Base-by-base conservation (phyloP, 2,888 invertebrate genomes). In the Lamellibrachia satsuma region DNA sequence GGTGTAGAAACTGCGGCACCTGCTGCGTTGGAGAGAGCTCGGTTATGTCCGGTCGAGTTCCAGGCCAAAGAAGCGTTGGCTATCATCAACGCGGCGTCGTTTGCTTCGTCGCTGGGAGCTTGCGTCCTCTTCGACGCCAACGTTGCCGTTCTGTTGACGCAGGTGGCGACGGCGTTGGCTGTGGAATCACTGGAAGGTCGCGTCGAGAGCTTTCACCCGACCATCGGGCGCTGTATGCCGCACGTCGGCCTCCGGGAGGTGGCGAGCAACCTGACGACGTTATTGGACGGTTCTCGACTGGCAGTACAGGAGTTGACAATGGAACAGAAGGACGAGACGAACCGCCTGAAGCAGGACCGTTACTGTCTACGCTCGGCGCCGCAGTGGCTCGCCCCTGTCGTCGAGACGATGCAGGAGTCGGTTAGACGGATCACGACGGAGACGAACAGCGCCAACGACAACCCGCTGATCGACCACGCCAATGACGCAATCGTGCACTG, bases 51-150 rank as follows among this genome's bases (percentile, higher is more conserved):
- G 9, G 90, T 95, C 11, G 92, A 92, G 9, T 94, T 95, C 90
- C 93, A 93, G 52, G 93, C 94, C 52, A 95, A 95, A 93, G 95
- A 95, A 93, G 95, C 94, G 7, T 93, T 95, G 15, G 95, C 94
- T 9, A 93, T 95, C 6, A 92, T 95, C 8, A 95, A 95, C 91
- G 75, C 94, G 7, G 91, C 94, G 8, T 94, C 94, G 6, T 93
- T 94, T 75, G 93, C 95, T 7, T 55, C 94, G n/a, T 52, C 94
- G 22, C 92, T 94, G 27, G 95, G 93, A 22, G 93, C 94, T 52
- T 60, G 90, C 15, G 93, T 94, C 7, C 92, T 94, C 57, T 94
- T 93, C 91, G 93, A 93, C 15, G 93, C 94, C 22, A 93, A 93
- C 75, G 75, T 92, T 52, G 93, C 93, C 9, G 92, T 93, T 11